These are phyloP conservation scores for Mermis nigrescens DNA, from an alignment of 2,888 invertebrate species.

Conservation along the genomic window DNA sequence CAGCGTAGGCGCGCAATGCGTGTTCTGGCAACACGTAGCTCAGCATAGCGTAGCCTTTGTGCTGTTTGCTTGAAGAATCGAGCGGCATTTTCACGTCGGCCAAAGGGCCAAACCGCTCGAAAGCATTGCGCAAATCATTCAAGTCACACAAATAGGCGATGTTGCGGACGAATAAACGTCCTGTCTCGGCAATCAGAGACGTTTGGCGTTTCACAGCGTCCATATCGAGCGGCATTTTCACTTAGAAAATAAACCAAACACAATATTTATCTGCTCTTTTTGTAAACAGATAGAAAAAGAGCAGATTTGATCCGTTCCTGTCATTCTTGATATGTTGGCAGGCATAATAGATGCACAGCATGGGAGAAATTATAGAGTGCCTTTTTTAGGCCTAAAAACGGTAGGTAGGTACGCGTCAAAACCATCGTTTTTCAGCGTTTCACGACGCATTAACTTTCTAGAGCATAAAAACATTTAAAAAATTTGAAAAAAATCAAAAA, in stretches of 20 bases:
- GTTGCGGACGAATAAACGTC: conserved; percentile 75
- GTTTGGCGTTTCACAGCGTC: conserved; percentile 13
- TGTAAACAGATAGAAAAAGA: no score
- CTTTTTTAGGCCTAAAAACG: no score
- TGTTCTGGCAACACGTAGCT: conserved; percentile 86
- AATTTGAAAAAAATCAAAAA: no score
- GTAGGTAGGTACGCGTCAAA: no score
- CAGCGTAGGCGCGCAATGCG: conserved; percentile 65
- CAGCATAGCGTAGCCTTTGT: conserved; percentile 78
- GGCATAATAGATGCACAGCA: no score
- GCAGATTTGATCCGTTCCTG: neutral
- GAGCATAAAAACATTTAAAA: no score
- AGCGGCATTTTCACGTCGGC: conserved; percentile 72
- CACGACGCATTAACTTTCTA: no score
- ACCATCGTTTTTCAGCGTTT: no score
- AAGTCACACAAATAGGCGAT: conserved; percentile 66
- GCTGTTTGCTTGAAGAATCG: conserved; percentile 55
- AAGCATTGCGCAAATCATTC: conserved; percentile 58
- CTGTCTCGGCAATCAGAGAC: conserved; percentile 43
- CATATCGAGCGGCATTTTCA: conserved; percentile 6
- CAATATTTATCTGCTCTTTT: no score
- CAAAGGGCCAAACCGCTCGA: conserved; percentile 54
- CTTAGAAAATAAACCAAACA: no score
- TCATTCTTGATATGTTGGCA: no score
- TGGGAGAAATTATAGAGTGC: no score